phyloP scores from a whole-genome alignment of 2,888 invertebrate genomes.

The Cephus sareptanus region DNA sequence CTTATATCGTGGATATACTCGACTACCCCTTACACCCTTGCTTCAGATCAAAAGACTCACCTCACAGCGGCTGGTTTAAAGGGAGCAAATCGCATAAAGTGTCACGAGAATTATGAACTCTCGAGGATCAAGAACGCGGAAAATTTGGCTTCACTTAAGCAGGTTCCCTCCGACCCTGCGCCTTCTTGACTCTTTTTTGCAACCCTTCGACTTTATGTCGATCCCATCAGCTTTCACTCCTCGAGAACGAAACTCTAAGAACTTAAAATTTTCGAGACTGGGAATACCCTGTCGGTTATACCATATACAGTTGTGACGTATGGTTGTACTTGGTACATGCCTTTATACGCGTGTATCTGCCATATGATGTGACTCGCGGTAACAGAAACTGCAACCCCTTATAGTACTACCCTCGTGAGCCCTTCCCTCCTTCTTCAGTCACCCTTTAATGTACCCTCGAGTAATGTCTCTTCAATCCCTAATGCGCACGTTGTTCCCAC shows the following conservation, averaged over 20 bases:
- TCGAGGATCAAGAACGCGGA: slow-evolving; percentile 48
- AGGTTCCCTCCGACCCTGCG: slow-evolving; percentile 9
- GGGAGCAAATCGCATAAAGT: slow-evolving; percentile 43
- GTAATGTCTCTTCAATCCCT: slow-evolving; percentile 3
- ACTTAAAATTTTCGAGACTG: background rate
- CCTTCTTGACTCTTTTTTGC: slow-evolving; percentile 6
- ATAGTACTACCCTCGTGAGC: background rate
- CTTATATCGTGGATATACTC: background rate
- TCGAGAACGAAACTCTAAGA: slow-evolving; percentile 1
- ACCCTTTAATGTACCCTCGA: slow-evolving; percentile 2
- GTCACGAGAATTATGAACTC: slow-evolving; percentile 48
- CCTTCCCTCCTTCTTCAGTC: background rate
- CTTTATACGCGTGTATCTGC: no score
- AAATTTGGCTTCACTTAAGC: slow-evolving; percentile 40
- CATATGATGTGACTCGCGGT: no score
- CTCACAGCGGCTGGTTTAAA: slow-evolving; percentile 10
- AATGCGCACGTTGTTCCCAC: background rate
- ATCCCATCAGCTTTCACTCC: slow-evolving; percentile 4
- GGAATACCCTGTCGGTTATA: background rate
- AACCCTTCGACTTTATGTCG: background rate
- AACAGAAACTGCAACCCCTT: no score
- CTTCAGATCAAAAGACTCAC: slow-evolving; percentile 32
- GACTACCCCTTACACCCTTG: slow-evolving; percentile 9
- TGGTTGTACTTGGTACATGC: no score
- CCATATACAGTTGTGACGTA: no score